A percentile compares a stretch with the other conserved stretches of the same genome.
Evolutionary conservation across 2,113 vertebrate genomes (phyloP).

Genomic region (Himantopus leucocephalus): DNA sequence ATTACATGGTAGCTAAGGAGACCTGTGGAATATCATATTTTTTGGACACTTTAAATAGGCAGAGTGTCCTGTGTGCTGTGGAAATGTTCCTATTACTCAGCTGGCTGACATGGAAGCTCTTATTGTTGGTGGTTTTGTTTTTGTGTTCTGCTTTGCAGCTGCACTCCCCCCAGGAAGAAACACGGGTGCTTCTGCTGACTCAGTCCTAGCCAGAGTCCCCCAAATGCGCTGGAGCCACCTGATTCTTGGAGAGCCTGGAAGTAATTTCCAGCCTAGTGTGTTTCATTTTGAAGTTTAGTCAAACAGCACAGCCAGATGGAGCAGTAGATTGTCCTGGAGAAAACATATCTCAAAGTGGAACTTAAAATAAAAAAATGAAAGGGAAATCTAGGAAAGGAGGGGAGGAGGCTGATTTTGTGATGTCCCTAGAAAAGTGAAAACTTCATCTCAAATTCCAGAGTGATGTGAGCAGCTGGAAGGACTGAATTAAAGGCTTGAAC

Average conservation of each 20-base stretch:
- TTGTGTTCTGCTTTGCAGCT: slow-evolving; percentile 51
- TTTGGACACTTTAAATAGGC: background rate
- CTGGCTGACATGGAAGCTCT: slow-evolving; percentile 36
- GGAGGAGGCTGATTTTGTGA: background rate
- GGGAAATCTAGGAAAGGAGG: background rate
- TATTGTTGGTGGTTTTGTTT: slow-evolving; percentile 49
- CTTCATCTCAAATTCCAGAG: background rate
- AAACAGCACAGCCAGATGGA: background rate
- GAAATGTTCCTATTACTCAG: slow-evolving; percentile 45
- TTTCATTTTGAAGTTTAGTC: slow-evolving; percentile 9
- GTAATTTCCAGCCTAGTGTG: background rate
- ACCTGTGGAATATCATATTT: background rate
- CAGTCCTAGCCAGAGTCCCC: background rate
- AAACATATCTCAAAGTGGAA: background rate
- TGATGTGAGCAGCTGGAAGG: background rate
- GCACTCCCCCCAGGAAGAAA: slow-evolving; percentile 11
- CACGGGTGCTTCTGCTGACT: slow-evolving; percentile 28
- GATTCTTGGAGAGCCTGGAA: slow-evolving; percentile 39
- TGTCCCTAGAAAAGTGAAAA: background rate
- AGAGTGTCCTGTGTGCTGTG: slow-evolving; percentile 9
- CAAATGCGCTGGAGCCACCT: background rate
- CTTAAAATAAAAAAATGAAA: background rate
- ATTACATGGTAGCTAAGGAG: background rate
- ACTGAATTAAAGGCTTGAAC: background rate
- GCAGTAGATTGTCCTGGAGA: background rate